Evolutionary conservation across 2,113 vertebrate genomes (phyloP).

Genomic region (Proteles cristata): DNA sequence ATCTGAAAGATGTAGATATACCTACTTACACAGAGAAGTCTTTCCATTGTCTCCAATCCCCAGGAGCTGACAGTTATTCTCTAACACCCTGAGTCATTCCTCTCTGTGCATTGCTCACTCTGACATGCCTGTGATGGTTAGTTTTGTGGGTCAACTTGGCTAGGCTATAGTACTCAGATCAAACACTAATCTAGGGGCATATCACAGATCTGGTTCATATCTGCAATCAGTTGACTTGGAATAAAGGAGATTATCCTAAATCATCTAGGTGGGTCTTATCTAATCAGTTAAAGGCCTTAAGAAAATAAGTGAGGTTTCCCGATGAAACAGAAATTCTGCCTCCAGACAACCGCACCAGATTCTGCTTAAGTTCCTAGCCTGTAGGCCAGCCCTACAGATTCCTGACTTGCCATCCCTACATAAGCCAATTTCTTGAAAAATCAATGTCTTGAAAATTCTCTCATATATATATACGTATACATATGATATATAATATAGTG

Average conservation of each 20-base stretch:
- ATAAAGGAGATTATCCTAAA: not conserved
- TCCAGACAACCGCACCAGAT: not conserved
- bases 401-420: not conserved
- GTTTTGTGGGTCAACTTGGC: not conserved
- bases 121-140: not conserved
- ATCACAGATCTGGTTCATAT: not conserved
- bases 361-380: not conserved
- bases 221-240: not conserved
- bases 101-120: not conserved
- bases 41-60: not conserved
- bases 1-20: not conserved
- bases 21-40: not conserved
- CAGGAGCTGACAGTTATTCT: not conserved
- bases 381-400: not conserved
- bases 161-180: rapidly evolving
- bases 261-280: not conserved
- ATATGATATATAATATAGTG: not conserved
- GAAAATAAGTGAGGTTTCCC: not conserved
- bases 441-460: not conserved
- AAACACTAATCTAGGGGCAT: not conserved
- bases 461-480: not conserved
- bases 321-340: not conserved
- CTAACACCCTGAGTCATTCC: not conserved
- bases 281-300: not conserved
- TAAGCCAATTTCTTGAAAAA: not conserved